Evolutionary conservation across 2,113 vertebrate species (phyloP).

Genomic region (Craseonycteris thonglongyai): DNA sequence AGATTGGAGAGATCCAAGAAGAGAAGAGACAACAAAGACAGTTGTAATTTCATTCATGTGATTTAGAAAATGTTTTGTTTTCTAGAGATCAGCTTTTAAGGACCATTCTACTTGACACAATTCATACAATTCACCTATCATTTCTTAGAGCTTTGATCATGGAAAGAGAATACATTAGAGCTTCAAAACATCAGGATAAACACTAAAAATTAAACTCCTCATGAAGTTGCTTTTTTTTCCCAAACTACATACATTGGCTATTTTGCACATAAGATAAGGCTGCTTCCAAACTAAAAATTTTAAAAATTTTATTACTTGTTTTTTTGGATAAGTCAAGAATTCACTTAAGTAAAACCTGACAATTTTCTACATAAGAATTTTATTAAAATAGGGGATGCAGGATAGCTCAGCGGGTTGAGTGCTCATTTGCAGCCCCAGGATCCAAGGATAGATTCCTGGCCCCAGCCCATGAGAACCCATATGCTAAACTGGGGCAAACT

Average conservation of each 20-base stretch:
- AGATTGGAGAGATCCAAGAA: background rate
- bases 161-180: background rate
- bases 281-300: background rate
- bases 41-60: background rate
- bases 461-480: no score
- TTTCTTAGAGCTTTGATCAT: background rate
- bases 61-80: background rate
- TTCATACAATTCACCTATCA: background rate
- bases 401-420: no score
- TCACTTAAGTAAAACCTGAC: background rate
- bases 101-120: background rate
- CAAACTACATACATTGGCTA: background rate
- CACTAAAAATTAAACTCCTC: background rate
- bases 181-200: slow-evolving; percentile 4
- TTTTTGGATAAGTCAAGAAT: background rate
- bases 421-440: no score
- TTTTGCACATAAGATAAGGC: background rate
- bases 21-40: background rate
- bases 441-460: no score
- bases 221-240: background rate
- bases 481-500: no score
- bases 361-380: background rate
- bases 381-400: no score
- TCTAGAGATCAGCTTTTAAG: background rate
- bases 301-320: background rate